phyloP scores from a whole-genome alignment of 35 echinoderm and acorn worm genomes.

The Apostichopus californicus region DNA sequence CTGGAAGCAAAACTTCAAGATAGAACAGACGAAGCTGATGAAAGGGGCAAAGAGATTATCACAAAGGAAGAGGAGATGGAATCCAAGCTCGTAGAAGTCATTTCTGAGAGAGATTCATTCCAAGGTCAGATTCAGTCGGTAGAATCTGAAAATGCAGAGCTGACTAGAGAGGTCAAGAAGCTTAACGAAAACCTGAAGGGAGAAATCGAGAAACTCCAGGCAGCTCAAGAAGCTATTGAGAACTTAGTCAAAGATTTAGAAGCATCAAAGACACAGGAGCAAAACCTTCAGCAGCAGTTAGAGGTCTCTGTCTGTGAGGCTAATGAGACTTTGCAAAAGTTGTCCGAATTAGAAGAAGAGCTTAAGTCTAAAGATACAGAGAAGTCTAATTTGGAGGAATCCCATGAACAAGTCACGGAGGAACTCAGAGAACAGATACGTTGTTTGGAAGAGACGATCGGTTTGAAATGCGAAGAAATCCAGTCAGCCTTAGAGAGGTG shows the following conservation, averaged over 20 bases:
- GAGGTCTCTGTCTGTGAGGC: conserved; percentile 1
- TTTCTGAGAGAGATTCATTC: conserved; percentile 27
- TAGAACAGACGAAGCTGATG: neutral
- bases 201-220: neutral
- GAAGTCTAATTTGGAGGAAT: neutral
- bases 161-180: conserved; percentile 6
- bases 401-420: neutral
- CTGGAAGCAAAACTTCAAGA: conserved; percentile 6
- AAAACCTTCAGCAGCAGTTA: conserved; percentile 24
- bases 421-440: neutral
- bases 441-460: neutral
- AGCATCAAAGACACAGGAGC: neutral
- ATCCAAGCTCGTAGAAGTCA: neutral
- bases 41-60: neutral
- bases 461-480: conserved; percentile 2
- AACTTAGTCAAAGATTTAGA: conserved; percentile 39
- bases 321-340: neutral
- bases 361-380: neutral
- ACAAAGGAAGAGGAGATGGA: neutral
- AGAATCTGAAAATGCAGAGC: conserved; percentile 15
- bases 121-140: conserved; percentile 26
- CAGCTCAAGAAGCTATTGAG: neutral
- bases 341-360: conserved; percentile 1
- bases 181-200: neutral
- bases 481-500: neutral